These are phyloP conservation scores for Epizoanthus stellaris DNA, from an alignment of 92 coral and sea anemone genomes.

Conservation along the genomic window DNA sequence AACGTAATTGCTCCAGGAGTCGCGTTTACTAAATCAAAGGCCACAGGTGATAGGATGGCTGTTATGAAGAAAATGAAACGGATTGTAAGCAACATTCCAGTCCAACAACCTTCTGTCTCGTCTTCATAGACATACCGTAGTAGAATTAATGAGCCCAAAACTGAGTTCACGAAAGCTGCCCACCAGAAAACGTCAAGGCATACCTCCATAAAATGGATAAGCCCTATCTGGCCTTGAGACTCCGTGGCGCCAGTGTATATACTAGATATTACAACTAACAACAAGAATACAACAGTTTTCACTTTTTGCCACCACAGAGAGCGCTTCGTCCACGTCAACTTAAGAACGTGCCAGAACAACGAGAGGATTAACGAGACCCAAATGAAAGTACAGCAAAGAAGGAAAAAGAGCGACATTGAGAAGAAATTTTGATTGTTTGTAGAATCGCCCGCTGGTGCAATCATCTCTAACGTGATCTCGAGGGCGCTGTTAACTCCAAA, in stretches of 20 bases:
- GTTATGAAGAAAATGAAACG: slow-evolving; percentile 33
- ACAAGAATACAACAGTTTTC: slow-evolving; percentile 46
- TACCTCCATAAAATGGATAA: slow-evolving; percentile 54
- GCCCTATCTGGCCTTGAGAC: slow-evolving; percentile 33
- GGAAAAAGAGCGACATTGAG: slow-evolving; percentile 54
- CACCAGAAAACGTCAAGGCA: slow-evolving; percentile 68
- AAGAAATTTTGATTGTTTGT: slow-evolving; percentile 44
- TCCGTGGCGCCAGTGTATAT: slow-evolving; percentile 50
- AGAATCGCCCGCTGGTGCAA: slow-evolving; percentile 63
- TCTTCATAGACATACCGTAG: slow-evolving; percentile 54
- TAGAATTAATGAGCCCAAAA: slow-evolving; percentile 62
- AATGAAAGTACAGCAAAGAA: slow-evolving; percentile 58
- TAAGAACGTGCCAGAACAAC: slow-evolving; percentile 76
- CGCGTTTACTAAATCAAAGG: slow-evolving; percentile 63
- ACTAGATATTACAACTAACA: slow-evolving; percentile 47
- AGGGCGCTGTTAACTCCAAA: slow-evolving; percentile 75
- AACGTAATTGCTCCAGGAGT: slow-evolving; percentile 65
- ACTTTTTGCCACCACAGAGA: slow-evolving; percentile 42
- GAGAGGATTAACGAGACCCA: slow-evolving; percentile 62
- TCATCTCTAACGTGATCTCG: slow-evolving; percentile 72
- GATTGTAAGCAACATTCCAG: slow-evolving; percentile 40
- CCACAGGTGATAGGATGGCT: slow-evolving; percentile 67
- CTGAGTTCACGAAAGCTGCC: slow-evolving; percentile 56
- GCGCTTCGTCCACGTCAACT: slow-evolving; percentile 55
- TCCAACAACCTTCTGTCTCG: slow-evolving; percentile 44